Conservation (phyloP, 2,888 invertebrate genomes). For the Pseudococcus viburni region DNA sequence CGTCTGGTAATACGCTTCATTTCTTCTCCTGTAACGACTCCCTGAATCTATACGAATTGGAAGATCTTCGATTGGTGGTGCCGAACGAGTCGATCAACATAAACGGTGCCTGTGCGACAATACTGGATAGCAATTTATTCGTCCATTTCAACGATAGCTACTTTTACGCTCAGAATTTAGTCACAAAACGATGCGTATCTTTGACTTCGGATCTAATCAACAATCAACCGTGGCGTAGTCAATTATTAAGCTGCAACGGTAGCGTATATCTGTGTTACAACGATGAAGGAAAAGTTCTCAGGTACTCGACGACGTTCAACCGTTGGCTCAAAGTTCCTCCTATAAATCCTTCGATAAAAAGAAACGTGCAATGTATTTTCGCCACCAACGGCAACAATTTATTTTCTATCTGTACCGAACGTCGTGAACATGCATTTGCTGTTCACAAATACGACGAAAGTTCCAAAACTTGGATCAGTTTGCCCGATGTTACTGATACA, state of each 20-base stretch:
- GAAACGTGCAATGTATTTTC: neutral
- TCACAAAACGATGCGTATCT: constrained; percentile 48
- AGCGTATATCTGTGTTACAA: constrained; percentile 19
- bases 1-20: neutral
- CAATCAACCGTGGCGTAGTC: neutral
- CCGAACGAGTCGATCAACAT: constrained; percentile 14
- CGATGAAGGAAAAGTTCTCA: constrained; percentile 19
- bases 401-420: neutral
- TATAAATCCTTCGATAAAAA: neutral
- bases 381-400: neutral
- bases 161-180: constrained; percentile 39
- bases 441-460: constrained; percentile 18
- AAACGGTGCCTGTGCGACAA: neutral
- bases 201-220: neutral
- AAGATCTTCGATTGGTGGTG: neutral
- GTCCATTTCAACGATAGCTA: constrained; percentile 17
- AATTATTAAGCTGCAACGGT: constrained; percentile 34
- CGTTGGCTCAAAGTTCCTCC: constrained; percentile 32
- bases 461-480: neutral
- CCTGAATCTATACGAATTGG: neutral
- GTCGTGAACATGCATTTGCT: neutral
- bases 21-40: neutral
- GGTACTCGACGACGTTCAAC: neutral
- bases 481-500: neutral
- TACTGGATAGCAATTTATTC: neutral